Percentiles rank a stretch among this genome's conserved stretches.
These are phyloP conservation scores for Teinopalpus imperialis DNA, from an alignment of 2,888 invertebrate species.

Conservation along the genomic window DNA sequence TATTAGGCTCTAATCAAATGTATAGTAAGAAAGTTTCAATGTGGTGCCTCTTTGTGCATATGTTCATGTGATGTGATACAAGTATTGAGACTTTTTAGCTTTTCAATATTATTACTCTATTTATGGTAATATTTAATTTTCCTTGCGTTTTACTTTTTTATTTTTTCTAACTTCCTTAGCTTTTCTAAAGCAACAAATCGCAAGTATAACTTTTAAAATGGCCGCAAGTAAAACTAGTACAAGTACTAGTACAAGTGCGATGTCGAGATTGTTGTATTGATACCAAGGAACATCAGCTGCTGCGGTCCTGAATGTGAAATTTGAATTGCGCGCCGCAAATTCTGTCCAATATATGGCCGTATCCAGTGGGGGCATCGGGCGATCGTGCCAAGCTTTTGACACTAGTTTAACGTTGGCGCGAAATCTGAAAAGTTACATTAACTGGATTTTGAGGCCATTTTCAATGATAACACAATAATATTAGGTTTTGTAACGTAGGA, in stretches of 20 bases:
- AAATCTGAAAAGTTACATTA: slow-evolving; percentile 52
- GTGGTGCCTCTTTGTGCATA: no score
- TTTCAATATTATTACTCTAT: no score
- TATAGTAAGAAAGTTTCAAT: no score
- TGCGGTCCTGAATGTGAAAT: slow-evolving; percentile 68
- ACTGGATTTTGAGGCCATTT: neutral
- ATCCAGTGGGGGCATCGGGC: slow-evolving; percentile 81
- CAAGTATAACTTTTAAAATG: slow-evolving; percentile 29
- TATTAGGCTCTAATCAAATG: no score
- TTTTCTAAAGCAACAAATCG: slow-evolving; percentile 30
- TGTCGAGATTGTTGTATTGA: slow-evolving; percentile 71
- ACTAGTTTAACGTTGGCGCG: slow-evolving; percentile 65
- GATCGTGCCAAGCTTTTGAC: slow-evolving; percentile 80
- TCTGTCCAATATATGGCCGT: slow-evolving; percentile 85
- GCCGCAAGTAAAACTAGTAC: slow-evolving; percentile 30
- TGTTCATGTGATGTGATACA: no score
- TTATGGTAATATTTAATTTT: slow-evolving; percentile 27
- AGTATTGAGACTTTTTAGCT: no score
- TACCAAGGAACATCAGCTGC: slow-evolving; percentile 80
- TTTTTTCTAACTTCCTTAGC: slow-evolving; percentile 19
- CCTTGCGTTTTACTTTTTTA: slow-evolving; percentile 33
- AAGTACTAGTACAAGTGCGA: slow-evolving; percentile 31
- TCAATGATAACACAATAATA: no score
- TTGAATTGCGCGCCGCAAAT: slow-evolving; percentile 79
- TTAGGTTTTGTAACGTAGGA: no score